These are phyloP conservation scores for Nanorana parkeri DNA, from an alignment of 2,113 vertebrate species.

Conservation along the genomic window DNA sequence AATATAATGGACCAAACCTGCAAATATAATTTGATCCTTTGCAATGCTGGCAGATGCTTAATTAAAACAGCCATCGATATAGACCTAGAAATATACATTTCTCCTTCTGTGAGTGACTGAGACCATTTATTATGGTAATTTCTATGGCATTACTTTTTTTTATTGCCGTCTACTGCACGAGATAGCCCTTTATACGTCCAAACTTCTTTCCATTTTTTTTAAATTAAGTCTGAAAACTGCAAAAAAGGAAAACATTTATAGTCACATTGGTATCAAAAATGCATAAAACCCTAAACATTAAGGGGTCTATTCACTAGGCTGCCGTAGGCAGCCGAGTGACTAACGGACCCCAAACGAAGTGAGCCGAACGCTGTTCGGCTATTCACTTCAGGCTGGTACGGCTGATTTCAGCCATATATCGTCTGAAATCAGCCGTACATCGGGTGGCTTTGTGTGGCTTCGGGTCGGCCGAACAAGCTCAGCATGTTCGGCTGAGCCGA, in stretches of 20 bases:
- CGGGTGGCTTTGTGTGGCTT: too few species aligned
- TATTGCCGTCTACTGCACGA: slow-evolving; percentile 63
- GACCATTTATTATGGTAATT: slow-evolving; percentile 65
- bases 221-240: slow-evolving; percentile 63
- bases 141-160: slow-evolving; percentile 61
- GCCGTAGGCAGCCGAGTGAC: too few species aligned
- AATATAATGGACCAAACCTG: slow-evolving; percentile 55
- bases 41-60: slow-evolving; percentile 59
- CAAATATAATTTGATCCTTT: slow-evolving; percentile 65
- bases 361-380: too few species aligned
- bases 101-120: slow-evolving; percentile 57
- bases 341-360: too few species aligned
- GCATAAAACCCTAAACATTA: slow-evolving; percentile 12
- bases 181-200: slow-evolving; percentile 66
- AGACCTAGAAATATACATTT: slow-evolving; percentile 58
- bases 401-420: too few species aligned
- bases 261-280: slow-evolving; percentile 61
- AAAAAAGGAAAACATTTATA: slow-evolving; percentile 59
- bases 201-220: slow-evolving; percentile 69
- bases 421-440: too few species aligned
- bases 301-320: too few species aligned
- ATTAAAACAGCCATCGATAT: slow-evolving; percentile 59
- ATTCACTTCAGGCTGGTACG: too few species aligned
- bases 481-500: too few species aligned
- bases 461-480: too few species aligned